Evolutionary conservation across 2,797 vertebrate genomes (phyloP), one percentile per base, ranked within the genome.

Genomic region (Helicolenus hilgendorfi): DNA sequence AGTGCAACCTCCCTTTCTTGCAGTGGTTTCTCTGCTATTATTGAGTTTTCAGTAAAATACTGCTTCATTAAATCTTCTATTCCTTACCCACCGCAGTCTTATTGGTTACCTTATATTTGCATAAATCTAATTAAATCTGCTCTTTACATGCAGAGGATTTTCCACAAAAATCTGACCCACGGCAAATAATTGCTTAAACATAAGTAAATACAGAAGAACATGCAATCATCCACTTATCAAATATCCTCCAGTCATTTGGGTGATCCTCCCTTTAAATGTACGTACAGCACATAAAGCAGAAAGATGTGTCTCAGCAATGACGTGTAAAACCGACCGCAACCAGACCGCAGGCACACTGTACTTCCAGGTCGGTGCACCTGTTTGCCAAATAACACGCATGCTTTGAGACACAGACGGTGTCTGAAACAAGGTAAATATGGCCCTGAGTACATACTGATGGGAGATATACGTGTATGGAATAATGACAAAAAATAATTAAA

Each of bases 41-140:
- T 33, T 77, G 59, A 81, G n/a, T 49, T 75, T 68, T 83, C 68
- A 86, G 63, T 60, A 27, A 89, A 79, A 80, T n/a, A 60, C 56
- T 15, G 45, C 45, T 59, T 71, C 18, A 77, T 87, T 79, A n/a
- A 83, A 79, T 87, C 64, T 58, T 31, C 45, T 53, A 58, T 35
- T 49, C 36, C 26, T 49, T 49, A 49, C 20, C 55, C n/a, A n/a
- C 45, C 53, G 24, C 7, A 14, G 33, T 24, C 22, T 35, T 63
- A 38, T 58, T 77, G 18, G 29, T 49, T 41, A 5, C 27, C 56
- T 20, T 71, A 74, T 65, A 59, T 1, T 36, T 36, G 20, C 83
- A 79, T 31, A 69, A 62, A 86, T 75, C 22, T 59, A n/a, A n/a
- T n/a, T n/a, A 33, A 24, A 77, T 22, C 81, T 36, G 69, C 38